Conservation (phyloP, 2,888 invertebrate genomes). For the Dinocampus coccinellae region DNA sequence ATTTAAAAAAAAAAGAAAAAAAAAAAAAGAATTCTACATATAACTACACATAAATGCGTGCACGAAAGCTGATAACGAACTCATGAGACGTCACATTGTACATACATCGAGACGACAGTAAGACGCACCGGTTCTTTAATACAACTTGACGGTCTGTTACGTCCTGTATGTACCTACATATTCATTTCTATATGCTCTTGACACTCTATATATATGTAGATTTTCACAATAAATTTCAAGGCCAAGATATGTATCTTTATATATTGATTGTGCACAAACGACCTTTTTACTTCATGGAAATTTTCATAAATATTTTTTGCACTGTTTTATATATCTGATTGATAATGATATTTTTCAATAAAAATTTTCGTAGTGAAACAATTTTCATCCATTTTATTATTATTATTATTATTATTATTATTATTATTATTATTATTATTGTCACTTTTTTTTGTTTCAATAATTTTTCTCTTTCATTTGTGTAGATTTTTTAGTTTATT, state of each 20-base stretch:
- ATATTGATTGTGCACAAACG: not conserved
- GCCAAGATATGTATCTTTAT: not conserved
- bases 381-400: too few species aligned
- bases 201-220: not conserved
- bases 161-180: not conserved
- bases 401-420: too few species aligned
- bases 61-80: conserved; percentile 38
- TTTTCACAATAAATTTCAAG: not conserved
- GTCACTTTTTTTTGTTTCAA: not conserved
- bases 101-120: too few species aligned
- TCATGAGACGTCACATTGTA: conserved; percentile 12
- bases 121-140: conserved; percentile 11
- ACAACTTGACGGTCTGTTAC: too few species aligned
- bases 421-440: too few species aligned
- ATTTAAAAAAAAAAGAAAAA: too few species aligned
- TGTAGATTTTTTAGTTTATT: too few species aligned
- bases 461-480: too few species aligned
- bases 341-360: not conserved
- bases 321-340: too few species aligned
- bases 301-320: not conserved
- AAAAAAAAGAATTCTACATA: too few species aligned
- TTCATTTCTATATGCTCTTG: not conserved
- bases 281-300: not conserved
- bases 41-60: conserved; percentile 29
- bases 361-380: too few species aligned